Conservation (phyloP, 2,888 invertebrate species). For the Drosophila subquinaria region DNA sequence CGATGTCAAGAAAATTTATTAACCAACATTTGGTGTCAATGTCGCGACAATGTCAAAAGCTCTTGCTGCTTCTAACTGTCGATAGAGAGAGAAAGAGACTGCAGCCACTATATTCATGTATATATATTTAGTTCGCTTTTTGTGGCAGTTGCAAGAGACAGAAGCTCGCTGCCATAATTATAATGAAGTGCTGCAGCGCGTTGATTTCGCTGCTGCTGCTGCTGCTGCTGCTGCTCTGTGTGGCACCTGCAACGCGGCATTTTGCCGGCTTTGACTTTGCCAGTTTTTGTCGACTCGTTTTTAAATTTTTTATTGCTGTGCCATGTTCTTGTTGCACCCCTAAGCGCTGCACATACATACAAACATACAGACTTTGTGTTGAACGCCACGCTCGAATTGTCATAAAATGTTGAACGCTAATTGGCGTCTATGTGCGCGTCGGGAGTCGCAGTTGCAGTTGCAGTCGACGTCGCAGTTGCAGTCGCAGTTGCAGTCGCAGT, state of each 20-base stretch:
- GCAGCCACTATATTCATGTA: constrained; percentile 1
- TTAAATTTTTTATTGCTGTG: not conserved
- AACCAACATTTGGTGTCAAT: constrained; percentile 77
- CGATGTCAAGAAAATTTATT: constrained; percentile 59
- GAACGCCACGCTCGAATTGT: constrained; percentile 77
- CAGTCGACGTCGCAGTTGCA: no score
- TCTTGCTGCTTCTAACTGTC: constrained; percentile 23
- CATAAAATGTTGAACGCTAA: constrained; percentile 82
- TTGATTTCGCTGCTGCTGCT: constrained; percentile 46
- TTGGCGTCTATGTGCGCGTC: constrained; percentile 74
- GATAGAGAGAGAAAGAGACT: constrained; percentile 12
- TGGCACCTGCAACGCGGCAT: constrained; percentile 50
- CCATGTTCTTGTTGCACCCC: constrained; percentile 59
- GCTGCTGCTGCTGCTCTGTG: constrained; percentile 30
- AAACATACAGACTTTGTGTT: constrained; percentile 13
- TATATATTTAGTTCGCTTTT: constrained; percentile 25
- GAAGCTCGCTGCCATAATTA: constrained; percentile 69
- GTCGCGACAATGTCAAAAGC: constrained; percentile 76
- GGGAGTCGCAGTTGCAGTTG: constrained; percentile 36
- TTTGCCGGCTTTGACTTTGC: constrained; percentile 24
- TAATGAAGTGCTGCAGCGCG: constrained; percentile 75
- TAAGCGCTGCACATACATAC: constrained; percentile 47
- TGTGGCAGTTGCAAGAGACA: constrained; percentile 43
- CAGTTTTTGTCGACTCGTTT: constrained; percentile 5
- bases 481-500: constrained; percentile 18